Evolutionary conservation across 2,797 vertebrate species (phyloP).

Genomic region (Oophaga sylvatica): DNA sequence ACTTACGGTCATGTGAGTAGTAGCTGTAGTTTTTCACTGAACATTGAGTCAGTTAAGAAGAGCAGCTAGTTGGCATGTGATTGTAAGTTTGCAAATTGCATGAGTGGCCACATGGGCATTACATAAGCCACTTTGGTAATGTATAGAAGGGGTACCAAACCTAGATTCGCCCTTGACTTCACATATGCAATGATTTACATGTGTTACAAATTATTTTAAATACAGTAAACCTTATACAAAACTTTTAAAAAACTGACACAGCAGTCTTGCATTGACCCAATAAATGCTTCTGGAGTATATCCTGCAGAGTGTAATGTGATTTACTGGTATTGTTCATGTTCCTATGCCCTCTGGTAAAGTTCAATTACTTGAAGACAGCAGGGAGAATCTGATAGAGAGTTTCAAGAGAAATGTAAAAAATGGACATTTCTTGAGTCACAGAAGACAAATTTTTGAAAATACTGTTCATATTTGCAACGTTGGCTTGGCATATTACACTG

Average conservation of each 20-base stretch:
- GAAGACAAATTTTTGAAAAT: background rate
- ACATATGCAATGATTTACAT: background rate
- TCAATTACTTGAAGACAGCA: slow-evolving; percentile 1
- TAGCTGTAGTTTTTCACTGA: too few relatives aligned
- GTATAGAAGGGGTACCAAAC: too few relatives aligned
- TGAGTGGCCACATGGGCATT: too few relatives aligned
- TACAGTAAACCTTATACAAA: background rate
- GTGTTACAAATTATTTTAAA: background rate
- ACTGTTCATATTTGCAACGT: background rate
- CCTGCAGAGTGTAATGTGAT: slow-evolving; percentile 12
- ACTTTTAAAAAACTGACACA: background rate
- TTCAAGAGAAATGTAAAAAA: background rate
- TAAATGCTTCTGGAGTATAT: background rate
- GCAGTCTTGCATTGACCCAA: background rate
- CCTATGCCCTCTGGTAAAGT: slow-evolving; percentile 6
- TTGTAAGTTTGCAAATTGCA: too few relatives aligned
- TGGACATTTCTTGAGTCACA: background rate
- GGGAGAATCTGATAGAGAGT: background rate
- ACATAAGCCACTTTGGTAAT: too few relatives aligned
- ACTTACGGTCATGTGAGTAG: too few relatives aligned
- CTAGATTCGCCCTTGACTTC: background rate
- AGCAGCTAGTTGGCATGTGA: too few relatives aligned
- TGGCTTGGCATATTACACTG: too few relatives aligned
- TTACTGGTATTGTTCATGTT: background rate
- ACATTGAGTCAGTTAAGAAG: too few relatives aligned